Conservation (phyloP, 2,888 invertebrate species). For the Gasteruption jaculator region DNA sequence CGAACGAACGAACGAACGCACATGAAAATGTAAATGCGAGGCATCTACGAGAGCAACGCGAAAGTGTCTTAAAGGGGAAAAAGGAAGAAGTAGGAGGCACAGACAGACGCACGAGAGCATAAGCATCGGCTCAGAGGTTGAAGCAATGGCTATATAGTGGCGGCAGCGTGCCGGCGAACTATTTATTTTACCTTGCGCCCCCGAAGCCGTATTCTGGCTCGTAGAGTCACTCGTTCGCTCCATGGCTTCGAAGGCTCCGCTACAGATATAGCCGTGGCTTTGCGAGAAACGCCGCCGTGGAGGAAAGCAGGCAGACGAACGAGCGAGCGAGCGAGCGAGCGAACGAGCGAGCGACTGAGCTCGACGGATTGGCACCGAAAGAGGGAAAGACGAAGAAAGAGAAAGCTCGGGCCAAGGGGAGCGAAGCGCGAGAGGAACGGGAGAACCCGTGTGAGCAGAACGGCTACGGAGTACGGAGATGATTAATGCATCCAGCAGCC, state of each 20-base stretch:
- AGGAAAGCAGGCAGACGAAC: constrained; percentile 10
- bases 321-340: constrained; percentile 1
- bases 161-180: not conserved
- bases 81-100: not conserved
- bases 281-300: constrained; percentile 3
- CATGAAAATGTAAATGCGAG: constrained; percentile 15
- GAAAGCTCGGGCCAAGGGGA: constrained; percentile 2
- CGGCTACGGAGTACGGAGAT: constrained; percentile 32
- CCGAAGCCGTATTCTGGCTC: too few species aligned
- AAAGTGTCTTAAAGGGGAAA: not conserved
- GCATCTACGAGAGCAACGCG: constrained; percentile 16
- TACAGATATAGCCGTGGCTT: constrained; percentile 23
- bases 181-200: not conserved
- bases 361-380: not conserved
- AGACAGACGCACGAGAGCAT: constrained; percentile 11
- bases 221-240: too few species aligned
- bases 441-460: constrained; percentile 26
- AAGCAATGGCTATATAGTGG: not conserved
- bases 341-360: not conserved
- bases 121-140: constrained; percentile 1
- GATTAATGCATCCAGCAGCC: constrained; percentile 40
- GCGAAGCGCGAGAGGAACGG: constrained; percentile 11
- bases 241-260: too few species aligned
- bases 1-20: constrained; percentile 7
- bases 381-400: constrained; percentile 4